Evolutionary conservation across 2,113 vertebrate genomes (phyloP), one percentile per base, ranked within the genome.

Genomic region (Macrotus californicus): DNA sequence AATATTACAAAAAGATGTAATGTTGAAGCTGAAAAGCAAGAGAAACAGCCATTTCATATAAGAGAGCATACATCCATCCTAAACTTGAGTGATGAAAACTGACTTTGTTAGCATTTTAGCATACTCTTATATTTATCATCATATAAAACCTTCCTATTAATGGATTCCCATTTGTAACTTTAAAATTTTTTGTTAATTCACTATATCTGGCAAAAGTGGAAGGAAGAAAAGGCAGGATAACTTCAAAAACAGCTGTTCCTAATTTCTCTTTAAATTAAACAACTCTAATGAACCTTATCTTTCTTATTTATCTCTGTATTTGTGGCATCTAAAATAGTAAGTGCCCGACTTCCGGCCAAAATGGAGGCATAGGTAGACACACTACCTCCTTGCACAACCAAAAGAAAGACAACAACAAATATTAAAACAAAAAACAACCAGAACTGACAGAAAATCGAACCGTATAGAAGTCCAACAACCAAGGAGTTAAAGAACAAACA

Each of bases 201-300:
- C 36, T 85, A 29, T 67, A 41, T 48, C 36, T 69, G 8, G 11
- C 41, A 96, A 79, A 89, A 18, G 61, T 41, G 61, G 34, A 76
- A 0, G n/a, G 64, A 21, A 87, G 61, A 50, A 7, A 72, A 16
- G 2, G 6, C 43, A 75, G 7, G 34, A 73, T 54, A 70, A 89
- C 16, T 67, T 56, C 34, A 94, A 79, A 73, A 82, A 72, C 15
- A 52, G 29, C 19, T 94, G 19, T 73, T 76, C 21, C 56, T 85
- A 85, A 87, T 64, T 94, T 89, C 24, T 87, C 64, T 61, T 88
- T 48, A 91, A 87, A 73, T 76, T 90, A 67, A 86, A 90, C 56
- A 76, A 43, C 21, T 69, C 41, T 19, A 39, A 34, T 79, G 34
- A 22, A 91, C 10, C 72, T 70, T 76, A 29, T 8, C 16, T 18